Percentiles rank a stretch among this genome's conserved stretches.
Conservation (phyloP, 1,140 invertebrate genomes). For the Eupeodes corollae region DNA sequence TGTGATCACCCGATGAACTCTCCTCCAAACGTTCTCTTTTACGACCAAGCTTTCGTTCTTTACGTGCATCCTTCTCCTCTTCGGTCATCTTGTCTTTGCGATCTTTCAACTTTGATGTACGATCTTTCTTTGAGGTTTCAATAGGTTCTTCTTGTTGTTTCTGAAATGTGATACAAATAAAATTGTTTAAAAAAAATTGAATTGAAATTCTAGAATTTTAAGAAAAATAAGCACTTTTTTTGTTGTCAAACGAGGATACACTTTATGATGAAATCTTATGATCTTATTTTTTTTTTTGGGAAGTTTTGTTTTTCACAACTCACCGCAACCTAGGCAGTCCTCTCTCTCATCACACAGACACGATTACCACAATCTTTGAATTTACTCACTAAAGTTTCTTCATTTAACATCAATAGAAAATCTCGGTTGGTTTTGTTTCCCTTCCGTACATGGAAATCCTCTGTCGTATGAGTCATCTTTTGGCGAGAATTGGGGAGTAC, state of each 20-base stretch:
- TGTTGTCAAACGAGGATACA: too few species aligned
- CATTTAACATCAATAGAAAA: too few species aligned
- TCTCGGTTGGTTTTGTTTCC: too few species aligned
- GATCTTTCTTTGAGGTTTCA: constrained; percentile 54
- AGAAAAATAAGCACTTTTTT: background rate
- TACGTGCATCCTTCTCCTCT: constrained; percentile 57
- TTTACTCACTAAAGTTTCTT: too few species aligned
- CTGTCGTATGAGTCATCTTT: too few species aligned
- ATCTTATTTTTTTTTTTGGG: background rate
- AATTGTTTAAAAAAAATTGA: background rate
- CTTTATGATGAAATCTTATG: background rate
- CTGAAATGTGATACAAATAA: constrained; percentile 22
- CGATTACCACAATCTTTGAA: too few species aligned
- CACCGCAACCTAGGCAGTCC: too few species aligned
- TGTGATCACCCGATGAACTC: constrained; percentile 50
- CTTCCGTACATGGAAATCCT: too few species aligned
- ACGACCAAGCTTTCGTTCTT: constrained; percentile 61
- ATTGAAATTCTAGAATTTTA: background rate
- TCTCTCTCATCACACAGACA: too few species aligned
- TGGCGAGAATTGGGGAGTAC: too few species aligned
- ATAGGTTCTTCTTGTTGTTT: constrained; percentile 40
- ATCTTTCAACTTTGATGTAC: constrained; percentile 49
- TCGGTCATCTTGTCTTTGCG: constrained; percentile 42
- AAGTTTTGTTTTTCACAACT: background rate
- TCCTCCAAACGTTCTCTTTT: constrained; percentile 64